These are phyloP conservation scores for Silurus aristotelis DNA, from an alignment of 2,797 vertebrate species.

Conservation along the genomic window DNA sequence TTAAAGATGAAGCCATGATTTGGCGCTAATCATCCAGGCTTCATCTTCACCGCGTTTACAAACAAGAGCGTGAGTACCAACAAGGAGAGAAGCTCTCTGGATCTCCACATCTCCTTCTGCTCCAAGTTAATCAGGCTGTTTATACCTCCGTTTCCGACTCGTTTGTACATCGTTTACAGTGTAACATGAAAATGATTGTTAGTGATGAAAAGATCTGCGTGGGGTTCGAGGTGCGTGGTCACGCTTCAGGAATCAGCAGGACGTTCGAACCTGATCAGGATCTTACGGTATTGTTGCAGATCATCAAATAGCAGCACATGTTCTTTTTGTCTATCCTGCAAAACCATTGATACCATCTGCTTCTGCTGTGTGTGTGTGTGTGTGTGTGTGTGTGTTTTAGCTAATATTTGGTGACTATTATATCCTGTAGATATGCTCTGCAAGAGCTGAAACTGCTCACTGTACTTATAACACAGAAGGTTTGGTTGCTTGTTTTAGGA, in stretches of 20 bases:
- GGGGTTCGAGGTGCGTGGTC: conserved; percentile 12
- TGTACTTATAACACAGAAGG: too few species aligned
- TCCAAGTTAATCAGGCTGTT: not conserved
- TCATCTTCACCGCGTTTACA: too few species aligned
- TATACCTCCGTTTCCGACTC: not conserved
- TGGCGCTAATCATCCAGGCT: not conserved
- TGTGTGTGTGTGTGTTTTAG: too few species aligned
- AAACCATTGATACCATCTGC: too few species aligned
- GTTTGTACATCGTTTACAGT: not conserved
- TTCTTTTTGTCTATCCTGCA: not conserved
- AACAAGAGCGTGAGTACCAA: not conserved
- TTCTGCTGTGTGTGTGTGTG: too few species aligned
- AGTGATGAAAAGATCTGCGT: too few species aligned
- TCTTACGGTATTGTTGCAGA: not conserved
- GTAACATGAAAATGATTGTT: too few species aligned
- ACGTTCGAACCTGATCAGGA: conserved; percentile 28
- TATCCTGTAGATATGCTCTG: too few species aligned
- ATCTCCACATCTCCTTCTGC: not conserved
- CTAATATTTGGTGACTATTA: too few species aligned
- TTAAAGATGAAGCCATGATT: too few species aligned
- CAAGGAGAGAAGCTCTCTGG: not conserved
- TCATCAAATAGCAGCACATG: not conserved
- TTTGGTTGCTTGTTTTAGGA: too few species aligned
- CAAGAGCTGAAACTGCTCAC: too few species aligned
- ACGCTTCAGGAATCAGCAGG: conserved; percentile 31